Evolutionary conservation across 2,113 vertebrate genomes (phyloP), one percentile per base, ranked within the genome.

Genomic region (Tringa solitaria): DNA sequence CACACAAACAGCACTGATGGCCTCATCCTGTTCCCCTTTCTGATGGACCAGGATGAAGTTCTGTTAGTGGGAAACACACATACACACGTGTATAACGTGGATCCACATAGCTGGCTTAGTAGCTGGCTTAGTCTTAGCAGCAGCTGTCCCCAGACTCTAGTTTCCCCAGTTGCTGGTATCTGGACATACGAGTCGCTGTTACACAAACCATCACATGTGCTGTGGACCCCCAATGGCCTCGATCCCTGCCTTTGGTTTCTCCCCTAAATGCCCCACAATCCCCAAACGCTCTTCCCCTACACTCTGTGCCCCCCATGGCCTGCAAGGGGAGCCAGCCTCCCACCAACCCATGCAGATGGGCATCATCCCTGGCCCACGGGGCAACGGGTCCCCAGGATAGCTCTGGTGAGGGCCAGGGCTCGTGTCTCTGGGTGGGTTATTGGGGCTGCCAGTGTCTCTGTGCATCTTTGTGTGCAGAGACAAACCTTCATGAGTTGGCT

Each of bases 121-220:
- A 77, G 43, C 43, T 64, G 23, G 13, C 22, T 51, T 13, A 45
- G 26, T 41, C 51, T 72, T 56, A 2, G 8, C 67, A 87, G 28
- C 67, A 65, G 19, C 17, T 53, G 51, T n/a, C 43, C 63, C 23
- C 56, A 28, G 23, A 28, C 43, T 32, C 39, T 70, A 75, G 56
- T 17, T 35, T 54, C 39, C 39, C 18, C 45, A 56, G 50, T 5
- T 74, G 24, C 60, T 65, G 60, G 24, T 77, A 75, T 4, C 10
- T 18, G 45, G 24, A 18, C 1, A 0, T 1, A 24, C 0, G 2
- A 63, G 41, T 12, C 5, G 1, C 81, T 39, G 12, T 8, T 54
- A 39, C 81, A 79, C 24, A 23, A 6, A 19, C 9, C 39, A 53
- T 8, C 18, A 73, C 8, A 16, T 3, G 1, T 0, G 0, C 60